Base-by-base conservation (phyloP, 2,888 invertebrate species). In the Scaeva pyrastri region DNA sequence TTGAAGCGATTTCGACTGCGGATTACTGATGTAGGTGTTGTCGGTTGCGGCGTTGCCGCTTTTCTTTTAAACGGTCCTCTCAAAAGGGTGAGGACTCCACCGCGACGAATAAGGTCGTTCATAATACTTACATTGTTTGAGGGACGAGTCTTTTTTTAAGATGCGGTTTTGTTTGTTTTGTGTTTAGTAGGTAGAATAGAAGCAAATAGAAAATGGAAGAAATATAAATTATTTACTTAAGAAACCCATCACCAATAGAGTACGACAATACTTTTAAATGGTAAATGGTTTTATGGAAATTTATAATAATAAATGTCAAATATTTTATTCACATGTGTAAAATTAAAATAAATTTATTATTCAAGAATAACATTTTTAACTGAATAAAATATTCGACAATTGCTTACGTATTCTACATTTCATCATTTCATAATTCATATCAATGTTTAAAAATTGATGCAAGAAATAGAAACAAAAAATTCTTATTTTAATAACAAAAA, bases 61-160 rank as follows among this genome's bases (percentile, higher is more conserved):
- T 92, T 92, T 68, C 92, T 91, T 88, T 91, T 92, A 52, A 91
- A 92, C 19, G 91, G 91, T 48, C 91, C 92, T 64, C 91, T 91
- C 7, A 92, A 82, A 1, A 92, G 88, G 11, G 93, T 92, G 2
- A 93, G 88, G 2, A 93, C 92, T 71, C 92, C 93, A 36, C 91
- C 92, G 48, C 93, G 91, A 12, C 91, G 91, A 88, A 90, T 90
- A 41, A 91, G 87, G 80, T 91, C 91, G 78, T 90, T 91, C 89
- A 91, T 89, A 78, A 92, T 91, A 89, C 91, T 89, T 90, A 91
- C 89, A 80, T 91, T 91, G 87, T 89, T 89, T 41, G 89, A 90
- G 74, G 89, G 90, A 21, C 79, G 87, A 60, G 87, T 88, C 89
- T 89, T 56, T 60, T 48, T 75, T 72, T 76, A 50, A 75, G 64